phyloP scores from a whole-genome alignment of 30 jellyfish, hydroid and myxozoan genomes.

The Aurelia sp. region DNA sequence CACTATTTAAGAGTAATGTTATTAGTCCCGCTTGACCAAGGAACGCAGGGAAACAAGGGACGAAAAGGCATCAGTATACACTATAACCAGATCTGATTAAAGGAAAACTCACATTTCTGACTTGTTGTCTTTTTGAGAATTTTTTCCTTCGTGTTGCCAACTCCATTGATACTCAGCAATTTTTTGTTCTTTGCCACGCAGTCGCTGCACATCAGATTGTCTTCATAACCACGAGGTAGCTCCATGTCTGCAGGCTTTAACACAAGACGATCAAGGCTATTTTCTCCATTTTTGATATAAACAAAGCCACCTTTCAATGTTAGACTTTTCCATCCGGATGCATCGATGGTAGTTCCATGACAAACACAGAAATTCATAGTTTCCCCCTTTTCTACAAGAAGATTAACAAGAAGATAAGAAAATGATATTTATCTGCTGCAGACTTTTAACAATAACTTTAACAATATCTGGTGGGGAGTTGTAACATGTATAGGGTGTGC shows the following conservation, averaged over 20 bases:
- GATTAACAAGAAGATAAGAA: neutral
- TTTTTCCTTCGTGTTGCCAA: neutral
- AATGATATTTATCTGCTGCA: neutral
- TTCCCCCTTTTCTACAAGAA: neutral
- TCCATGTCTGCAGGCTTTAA: constrained; percentile 12
- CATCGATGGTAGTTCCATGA: constrained; percentile 17
- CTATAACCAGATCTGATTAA: too few species aligned
- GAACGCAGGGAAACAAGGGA: too few species aligned
- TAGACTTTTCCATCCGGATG: constrained; percentile 24
- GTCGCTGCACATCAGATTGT: constrained; percentile 36
- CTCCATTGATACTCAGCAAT: neutral
- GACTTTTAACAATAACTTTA: neutral
- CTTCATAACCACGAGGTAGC: constrained; percentile 27
- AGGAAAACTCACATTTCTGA: too few species aligned
- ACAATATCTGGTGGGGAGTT: neutral
- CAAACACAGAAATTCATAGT: constrained; percentile 20
- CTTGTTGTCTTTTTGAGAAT: too few species aligned
- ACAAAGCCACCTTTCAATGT: constrained; percentile 9
- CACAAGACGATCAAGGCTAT: neutral
- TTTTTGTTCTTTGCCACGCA: constrained; percentile 13
- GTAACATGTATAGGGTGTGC: too few species aligned
- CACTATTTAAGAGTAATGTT: too few species aligned
- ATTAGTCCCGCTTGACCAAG: too few species aligned
- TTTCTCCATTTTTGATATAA: neutral
- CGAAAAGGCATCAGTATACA: too few species aligned